These are phyloP conservation scores for Elephantulus edwardii DNA, from an alignment of 2,113 vertebrate genomes.

Conservation along the genomic window DNA sequence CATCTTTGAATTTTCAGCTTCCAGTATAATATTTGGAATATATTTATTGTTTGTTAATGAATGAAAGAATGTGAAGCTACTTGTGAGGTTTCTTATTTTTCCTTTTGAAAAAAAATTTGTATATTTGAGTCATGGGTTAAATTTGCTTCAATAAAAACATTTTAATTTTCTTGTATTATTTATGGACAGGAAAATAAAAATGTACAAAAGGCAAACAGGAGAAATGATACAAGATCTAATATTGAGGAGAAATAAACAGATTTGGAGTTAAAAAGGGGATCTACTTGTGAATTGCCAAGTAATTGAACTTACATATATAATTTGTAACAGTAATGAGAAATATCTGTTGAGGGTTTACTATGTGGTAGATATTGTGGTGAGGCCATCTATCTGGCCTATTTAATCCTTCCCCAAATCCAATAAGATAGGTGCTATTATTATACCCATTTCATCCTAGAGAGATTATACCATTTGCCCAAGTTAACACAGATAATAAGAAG, in stretches of 20 bases:
- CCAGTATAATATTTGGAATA: not conserved
- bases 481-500: not conserved
- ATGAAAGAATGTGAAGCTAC: not conserved
- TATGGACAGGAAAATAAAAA: not conserved
- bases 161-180: not conserved
- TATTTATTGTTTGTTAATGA: not conserved
- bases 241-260: not conserved
- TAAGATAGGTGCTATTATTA: not conserved
- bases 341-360: not conserved
- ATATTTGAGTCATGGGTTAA: not conserved
- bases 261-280: not conserved
- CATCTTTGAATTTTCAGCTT: not conserved
- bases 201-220: not conserved
- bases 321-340: conserved; percentile 3
- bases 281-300: not conserved
- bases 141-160: not conserved
- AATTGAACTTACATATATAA: not conserved
- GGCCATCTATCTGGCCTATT: not conserved
- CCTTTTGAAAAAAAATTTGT: not conserved
- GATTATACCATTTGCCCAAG: not conserved
- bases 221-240: not conserved
- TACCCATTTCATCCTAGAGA: not conserved
- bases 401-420: not conserved
- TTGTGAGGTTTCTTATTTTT: not conserved
- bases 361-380: not conserved